phyloP scores from a whole-genome alignment of 2,888 invertebrate species.

The Argyresthia albistria region DNA sequence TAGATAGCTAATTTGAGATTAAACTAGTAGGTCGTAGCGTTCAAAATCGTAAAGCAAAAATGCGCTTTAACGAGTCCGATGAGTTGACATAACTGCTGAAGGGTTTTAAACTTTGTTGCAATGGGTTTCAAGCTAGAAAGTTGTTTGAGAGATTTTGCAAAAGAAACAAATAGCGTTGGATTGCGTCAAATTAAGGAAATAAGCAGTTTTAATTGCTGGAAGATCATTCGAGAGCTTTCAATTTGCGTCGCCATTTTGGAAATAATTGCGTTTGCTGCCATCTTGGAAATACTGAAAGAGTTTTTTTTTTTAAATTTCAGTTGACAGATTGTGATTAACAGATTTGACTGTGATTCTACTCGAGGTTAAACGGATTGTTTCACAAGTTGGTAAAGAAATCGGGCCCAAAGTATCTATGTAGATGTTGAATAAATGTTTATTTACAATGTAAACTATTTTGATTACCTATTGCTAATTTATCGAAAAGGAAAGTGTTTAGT shows the following conservation, averaged over 20 bases:
- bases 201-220: conserved; percentile 61
- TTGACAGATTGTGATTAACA: no score
- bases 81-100: neutral
- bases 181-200: conserved; percentile 65
- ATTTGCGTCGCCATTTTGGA: conserved; percentile 1
- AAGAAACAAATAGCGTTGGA: conserved; percentile 35
- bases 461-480: no score
- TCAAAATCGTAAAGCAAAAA: neutral
- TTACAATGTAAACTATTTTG: no score
- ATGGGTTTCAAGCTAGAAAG: neutral
- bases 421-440: no score
- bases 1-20: neutral
- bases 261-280: neutral
- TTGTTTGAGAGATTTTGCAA: neutral
- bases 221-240: conserved; percentile 44
- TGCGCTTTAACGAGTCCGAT: neutral
- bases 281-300: neutral
- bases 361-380: no score
- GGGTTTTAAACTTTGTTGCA: neutral
- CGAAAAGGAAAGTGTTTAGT: no score
- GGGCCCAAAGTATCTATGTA: no score
- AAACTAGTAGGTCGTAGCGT: neutral
- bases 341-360: neutral
- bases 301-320: neutral
- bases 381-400: no score